Conservation (phyloP, 2,888 invertebrate species). For the Pseudoips prasinana region DNA sequence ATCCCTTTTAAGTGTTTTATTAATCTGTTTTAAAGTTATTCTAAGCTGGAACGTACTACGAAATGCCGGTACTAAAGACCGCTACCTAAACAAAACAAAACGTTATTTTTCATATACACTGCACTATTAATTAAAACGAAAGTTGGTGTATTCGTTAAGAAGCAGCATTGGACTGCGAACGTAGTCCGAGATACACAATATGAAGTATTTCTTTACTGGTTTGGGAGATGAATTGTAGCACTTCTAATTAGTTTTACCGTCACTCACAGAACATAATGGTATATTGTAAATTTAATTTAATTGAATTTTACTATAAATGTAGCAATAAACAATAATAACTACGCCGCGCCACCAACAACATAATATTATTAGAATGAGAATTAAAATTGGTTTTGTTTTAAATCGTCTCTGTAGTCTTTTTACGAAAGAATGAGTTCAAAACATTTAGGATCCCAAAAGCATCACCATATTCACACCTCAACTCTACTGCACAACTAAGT, state of each 20-base stretch:
- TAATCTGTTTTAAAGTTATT: slow-evolving; percentile 72
- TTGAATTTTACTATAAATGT: too few relatives aligned
- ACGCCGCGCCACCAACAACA: too few relatives aligned
- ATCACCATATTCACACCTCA: too few relatives aligned
- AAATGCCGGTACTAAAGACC: slow-evolving; percentile 24
- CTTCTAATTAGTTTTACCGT: slow-evolving; percentile 25
- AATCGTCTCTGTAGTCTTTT: too few relatives aligned
- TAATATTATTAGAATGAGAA: too few relatives aligned
- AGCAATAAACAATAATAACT: too few relatives aligned
- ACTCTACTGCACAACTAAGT: too few relatives aligned
- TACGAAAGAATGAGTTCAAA: too few relatives aligned
- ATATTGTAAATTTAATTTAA: neutral
- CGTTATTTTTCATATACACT: slow-evolving; percentile 12
- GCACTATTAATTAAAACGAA: slow-evolving; percentile 4
- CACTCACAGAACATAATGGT: slow-evolving; percentile 24
- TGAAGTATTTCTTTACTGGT: slow-evolving; percentile 10
- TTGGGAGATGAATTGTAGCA: too few relatives aligned
- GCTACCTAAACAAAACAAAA: slow-evolving; percentile 18
- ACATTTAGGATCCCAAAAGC: too few relatives aligned
- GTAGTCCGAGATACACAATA: slow-evolving; percentile 1
- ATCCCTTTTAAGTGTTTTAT: slow-evolving; percentile 77
- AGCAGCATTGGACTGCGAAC: slow-evolving; percentile 15
- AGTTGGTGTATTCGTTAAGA: slow-evolving; percentile 2
- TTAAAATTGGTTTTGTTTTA: too few relatives aligned
- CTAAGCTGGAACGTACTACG: slow-evolving; percentile 40